Evolutionary conservation across 2,888 invertebrate genomes (phyloP), one percentile per base, ranked within the genome.

Genomic region (Gasteruption jaculator): DNA sequence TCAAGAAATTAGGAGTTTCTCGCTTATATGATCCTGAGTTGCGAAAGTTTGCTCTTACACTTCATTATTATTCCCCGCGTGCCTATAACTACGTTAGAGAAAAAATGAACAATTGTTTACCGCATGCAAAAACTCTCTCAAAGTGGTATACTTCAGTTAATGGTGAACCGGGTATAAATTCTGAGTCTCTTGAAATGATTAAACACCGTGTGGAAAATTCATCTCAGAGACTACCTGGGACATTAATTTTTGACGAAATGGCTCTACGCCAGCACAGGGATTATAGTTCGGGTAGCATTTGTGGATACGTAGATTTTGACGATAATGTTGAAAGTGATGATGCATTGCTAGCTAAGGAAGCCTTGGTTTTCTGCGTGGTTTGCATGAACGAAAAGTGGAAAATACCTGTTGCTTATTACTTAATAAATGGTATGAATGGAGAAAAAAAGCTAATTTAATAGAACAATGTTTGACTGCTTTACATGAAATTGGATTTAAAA

Each of bases 401-500:
- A 25, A 4, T 40, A 5, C 34, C 26, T 10, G 20, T 40, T 25
- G 34, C 16, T 3, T 25, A 31, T 34, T 40, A 24, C 34, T 24
- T 40, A 7, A 34, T 19, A 18, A 19, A 22, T 24, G 25, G 19
- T 3, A 25, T 34, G 8, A 12, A 10, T 33, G 11, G 10, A 7
- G 18, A 31, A 12, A 40, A 34, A 32, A 33, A 20, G 19, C 20
- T 11, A 30, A 21, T 10, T 25, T 38, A 5, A 18, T 20, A 6
- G 3, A 8, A n/a, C 32, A 36, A 27, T 36, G 35, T 3, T 21
- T 41, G 12, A 21, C n/a, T 4, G 2, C 32, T 7, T 4, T 46
- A n/a, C 31, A 43, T 29, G 43, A 43, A 19, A 20, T 27, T 36
- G 38, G 39, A 20, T 25, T 46, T 18, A 15, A n/a, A 20, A 39